phyloP scores from a whole-genome alignment of 2,888 invertebrate species.

The Diadromus collaris region DNA sequence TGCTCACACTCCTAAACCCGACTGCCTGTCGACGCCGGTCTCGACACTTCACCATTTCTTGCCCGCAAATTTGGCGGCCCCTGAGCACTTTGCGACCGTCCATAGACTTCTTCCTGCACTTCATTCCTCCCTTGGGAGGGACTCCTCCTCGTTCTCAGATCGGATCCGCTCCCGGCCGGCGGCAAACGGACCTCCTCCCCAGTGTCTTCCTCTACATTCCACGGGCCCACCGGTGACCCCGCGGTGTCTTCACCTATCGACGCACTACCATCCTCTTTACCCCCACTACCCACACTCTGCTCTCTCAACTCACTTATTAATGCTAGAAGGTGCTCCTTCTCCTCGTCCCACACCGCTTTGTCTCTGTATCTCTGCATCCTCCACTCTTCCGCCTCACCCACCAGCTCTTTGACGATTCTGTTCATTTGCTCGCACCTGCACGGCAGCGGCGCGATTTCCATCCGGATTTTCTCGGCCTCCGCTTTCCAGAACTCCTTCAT shows the following conservation, averaged over 20 bases:
- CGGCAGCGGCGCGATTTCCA: conserved; percentile 10
- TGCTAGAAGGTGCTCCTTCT: neutral
- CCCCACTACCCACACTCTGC: neutral
- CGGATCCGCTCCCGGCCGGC: neutral
- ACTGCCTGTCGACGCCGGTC: neutral
- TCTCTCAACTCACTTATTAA: neutral
- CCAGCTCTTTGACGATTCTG: neutral
- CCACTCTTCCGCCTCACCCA: conserved; percentile 20
- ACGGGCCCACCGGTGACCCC: no score
- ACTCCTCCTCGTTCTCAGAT: no score
- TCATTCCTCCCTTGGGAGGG: no score
- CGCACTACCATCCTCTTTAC: neutral
- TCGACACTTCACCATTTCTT: neutral
- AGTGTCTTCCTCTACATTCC: neutral
- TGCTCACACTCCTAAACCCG: neutral
- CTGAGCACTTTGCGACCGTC: no score
- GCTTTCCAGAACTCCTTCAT: conserved; percentile 2
- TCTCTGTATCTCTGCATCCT: conserved; percentile 1
- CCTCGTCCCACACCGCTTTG: conserved; percentile 9
- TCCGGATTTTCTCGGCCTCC: neutral
- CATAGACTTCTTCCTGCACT: no score
- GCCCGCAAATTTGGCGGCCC: neutral
- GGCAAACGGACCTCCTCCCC: no score
- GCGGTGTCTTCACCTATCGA: neutral
- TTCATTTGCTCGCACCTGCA: conserved; percentile 31